Evolutionary conservation across 37 sponge, comb jelly and placozoan genomes (phyloP).

Genomic region (Oopsacas minuta): DNA sequence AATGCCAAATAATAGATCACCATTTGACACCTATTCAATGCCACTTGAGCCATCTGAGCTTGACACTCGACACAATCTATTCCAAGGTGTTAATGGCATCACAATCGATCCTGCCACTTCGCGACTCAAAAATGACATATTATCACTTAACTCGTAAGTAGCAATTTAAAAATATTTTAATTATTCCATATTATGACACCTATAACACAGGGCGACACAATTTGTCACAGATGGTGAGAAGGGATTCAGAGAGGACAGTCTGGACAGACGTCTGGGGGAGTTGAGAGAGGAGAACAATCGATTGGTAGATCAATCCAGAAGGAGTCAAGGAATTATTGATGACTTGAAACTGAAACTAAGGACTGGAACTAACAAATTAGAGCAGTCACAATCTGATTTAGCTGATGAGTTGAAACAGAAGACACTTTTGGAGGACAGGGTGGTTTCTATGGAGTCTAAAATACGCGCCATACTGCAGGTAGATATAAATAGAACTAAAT

Average conservation of each 20-base stretch:
- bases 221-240: background rate
- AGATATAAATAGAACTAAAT: background rate
- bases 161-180: background rate
- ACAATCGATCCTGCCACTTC: background rate
- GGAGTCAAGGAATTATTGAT: background rate
- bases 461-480: background rate
- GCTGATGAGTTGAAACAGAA: background rate
- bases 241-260: background rate
- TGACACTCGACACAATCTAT: background rate
- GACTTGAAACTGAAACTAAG: conserved; percentile 7
- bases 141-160: background rate
- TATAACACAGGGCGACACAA: conserved; percentile 7
- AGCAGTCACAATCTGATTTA: background rate
- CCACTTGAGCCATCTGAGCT: background rate
- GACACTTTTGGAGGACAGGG: background rate
- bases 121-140: background rate
- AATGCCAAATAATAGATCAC: background rate
- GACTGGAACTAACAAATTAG: conserved; percentile 2
- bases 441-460: background rate
- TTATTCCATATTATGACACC: background rate
- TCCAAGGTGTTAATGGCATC: background rate
- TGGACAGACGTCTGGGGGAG: background rate
- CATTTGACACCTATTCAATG: background rate
- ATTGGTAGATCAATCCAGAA: background rate
- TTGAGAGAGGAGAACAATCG: background rate